These are phyloP conservation scores for Momotus momota DNA, from an alignment of 2,797 vertebrate species.

Conservation along the genomic window DNA sequence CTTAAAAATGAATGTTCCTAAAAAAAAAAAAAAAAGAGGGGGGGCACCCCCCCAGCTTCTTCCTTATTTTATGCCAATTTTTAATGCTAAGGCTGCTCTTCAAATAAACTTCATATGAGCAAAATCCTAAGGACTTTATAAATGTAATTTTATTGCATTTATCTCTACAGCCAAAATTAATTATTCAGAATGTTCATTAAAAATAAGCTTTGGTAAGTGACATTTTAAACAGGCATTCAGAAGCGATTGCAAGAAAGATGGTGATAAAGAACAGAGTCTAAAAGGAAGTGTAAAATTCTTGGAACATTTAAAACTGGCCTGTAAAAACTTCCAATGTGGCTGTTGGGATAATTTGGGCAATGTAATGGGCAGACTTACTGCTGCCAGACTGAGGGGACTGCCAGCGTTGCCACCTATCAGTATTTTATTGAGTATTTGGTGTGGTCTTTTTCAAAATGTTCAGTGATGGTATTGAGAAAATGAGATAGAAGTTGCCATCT, in stretches of 20 bases:
- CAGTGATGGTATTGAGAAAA: background rate
- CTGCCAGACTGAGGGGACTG: background rate
- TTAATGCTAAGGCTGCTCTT: background rate
- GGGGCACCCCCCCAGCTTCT: background rate
- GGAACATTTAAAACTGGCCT: background rate
- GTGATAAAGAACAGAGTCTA: slow-evolving; percentile 23
- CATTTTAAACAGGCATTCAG: slow-evolving; percentile 37
- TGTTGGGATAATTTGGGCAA: background rate
- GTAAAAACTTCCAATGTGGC: background rate
- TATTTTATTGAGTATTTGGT: background rate
- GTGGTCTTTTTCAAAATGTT: rapidly evolving
- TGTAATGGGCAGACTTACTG: background rate
- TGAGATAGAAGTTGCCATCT: background rate
- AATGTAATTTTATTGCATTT: slow-evolving; percentile 70
- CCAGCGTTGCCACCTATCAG: background rate
- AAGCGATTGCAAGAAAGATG: slow-evolving; percentile 30
- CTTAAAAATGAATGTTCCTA: background rate
- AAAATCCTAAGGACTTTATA: slow-evolving; percentile 38
- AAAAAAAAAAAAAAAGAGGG: background rate
- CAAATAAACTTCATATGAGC: background rate
- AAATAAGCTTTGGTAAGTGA: slow-evolving; percentile 65
- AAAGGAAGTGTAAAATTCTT: background rate
- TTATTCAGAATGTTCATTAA: slow-evolving; percentile 65
- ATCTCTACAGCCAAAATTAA: slow-evolving; percentile 64
- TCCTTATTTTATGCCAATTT: background rate